Conservation (phyloP, 2,797 vertebrate species). For the Loris lydekkerianus region DNA sequence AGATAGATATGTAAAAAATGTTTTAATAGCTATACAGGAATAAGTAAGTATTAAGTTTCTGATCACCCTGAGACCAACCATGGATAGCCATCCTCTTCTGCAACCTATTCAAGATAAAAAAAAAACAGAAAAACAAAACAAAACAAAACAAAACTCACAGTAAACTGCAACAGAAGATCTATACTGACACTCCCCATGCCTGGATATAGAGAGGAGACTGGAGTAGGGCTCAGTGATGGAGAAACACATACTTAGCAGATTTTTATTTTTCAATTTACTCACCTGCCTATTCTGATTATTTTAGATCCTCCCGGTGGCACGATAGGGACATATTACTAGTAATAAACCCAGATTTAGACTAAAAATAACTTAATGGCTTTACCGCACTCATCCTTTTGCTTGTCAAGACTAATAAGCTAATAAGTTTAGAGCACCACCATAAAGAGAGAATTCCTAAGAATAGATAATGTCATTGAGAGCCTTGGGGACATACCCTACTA, state of each 20-base stretch:
- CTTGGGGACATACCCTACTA: constrained; percentile 71
- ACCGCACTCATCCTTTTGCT: constrained; percentile 77
- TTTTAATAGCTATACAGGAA: not conserved
- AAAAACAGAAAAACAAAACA: not conserved
- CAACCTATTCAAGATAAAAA: not conserved
- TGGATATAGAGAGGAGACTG: not conserved
- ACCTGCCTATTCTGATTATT: constrained; percentile 71
- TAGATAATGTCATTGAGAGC: constrained; percentile 76
- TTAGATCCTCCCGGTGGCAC: constrained; percentile 38
- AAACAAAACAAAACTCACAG: not conserved
- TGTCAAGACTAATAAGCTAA: constrained; percentile 75
- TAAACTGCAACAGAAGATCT: not conserved
- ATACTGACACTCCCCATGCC: not conserved
- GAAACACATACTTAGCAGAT: constrained; percentile 64
- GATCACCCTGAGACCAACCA: not conserved
- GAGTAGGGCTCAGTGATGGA: not conserved
- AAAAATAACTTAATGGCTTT: constrained; percentile 69
- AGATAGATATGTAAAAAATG: not conserved
- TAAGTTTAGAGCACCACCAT: constrained; percentile 65
- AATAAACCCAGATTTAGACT: constrained; percentile 79
- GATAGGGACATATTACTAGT: constrained; percentile 17
- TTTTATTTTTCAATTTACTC: constrained; percentile 65
- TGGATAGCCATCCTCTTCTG: not conserved
- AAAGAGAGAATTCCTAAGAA: constrained; percentile 76
- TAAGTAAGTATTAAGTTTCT: constrained; percentile 3